Percentiles rank a stretch among this genome's conserved stretches.
Evolutionary conservation across 2,113 vertebrate species (phyloP).

Genomic region (Thoracochromis brauschi): DNA sequence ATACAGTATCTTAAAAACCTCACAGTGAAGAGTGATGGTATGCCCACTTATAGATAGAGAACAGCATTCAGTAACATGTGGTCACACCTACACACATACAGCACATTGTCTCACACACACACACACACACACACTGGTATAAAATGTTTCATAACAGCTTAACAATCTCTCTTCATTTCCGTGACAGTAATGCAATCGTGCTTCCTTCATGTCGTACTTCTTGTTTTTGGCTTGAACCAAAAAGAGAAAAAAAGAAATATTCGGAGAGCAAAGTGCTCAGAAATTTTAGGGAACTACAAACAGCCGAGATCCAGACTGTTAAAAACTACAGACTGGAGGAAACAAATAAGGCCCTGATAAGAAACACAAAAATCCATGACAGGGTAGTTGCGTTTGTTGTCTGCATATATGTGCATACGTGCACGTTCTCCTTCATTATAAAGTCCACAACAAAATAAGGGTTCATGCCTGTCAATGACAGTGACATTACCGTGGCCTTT

Average conservation of each 20-base stretch:
- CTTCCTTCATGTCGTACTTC: constrained; percentile 31
- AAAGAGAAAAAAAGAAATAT: constrained; percentile 2
- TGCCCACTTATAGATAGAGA: constrained; percentile 59
- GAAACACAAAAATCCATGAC: constrained; percentile 34
- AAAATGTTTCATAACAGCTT: constrained; percentile 38
- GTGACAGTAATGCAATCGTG: constrained; percentile 19
- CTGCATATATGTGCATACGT: not conserved
- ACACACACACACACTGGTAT: not conserved
- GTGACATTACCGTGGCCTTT: constrained; percentile 48
- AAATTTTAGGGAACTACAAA: constrained; percentile 26
- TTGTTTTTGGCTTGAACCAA: constrained; percentile 43
- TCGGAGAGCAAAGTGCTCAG: constrained; percentile 11
- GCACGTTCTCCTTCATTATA: constrained; percentile 25
- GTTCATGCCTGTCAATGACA: constrained; percentile 27
- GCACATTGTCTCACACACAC: not conserved
- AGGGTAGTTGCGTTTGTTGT: constrained; percentile 24
- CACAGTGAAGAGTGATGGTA: constrained; percentile 71
- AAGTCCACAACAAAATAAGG: constrained; percentile 21
- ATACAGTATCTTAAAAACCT: constrained; percentile 66
- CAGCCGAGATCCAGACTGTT: not conserved
- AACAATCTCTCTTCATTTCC: constrained; percentile 42
- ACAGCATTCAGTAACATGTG: constrained; percentile 52
- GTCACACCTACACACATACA: not conserved
- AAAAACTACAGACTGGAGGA: constrained; percentile 24
- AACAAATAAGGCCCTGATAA: constrained; percentile 47